A percentile compares a stretch with the other conserved stretches of the same genome.
phyloP scores from a whole-genome alignment of 2,113 vertebrate species.

The Hemichromis elongatus region DNA sequence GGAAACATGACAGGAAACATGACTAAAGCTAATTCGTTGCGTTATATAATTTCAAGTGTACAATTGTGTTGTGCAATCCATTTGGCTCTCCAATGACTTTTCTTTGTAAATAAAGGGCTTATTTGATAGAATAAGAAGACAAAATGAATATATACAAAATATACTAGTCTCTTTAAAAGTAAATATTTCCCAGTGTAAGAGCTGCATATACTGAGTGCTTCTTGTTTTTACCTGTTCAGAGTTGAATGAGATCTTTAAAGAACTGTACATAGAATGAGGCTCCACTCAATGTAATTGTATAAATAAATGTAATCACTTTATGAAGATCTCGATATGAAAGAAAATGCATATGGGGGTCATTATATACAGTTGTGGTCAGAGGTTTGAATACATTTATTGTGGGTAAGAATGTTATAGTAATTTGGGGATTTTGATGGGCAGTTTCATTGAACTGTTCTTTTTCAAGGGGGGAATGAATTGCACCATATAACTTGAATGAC shows the following conservation, averaged over 20 bases:
- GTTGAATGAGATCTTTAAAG: neutral
- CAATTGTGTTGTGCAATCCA: neutral
- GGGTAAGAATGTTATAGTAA: no score
- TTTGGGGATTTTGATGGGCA: neutral
- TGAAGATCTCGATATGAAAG: no score
- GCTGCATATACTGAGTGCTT: neutral
- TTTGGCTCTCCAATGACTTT: neutral
- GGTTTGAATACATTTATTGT: accelerated
- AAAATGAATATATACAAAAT: neutral
- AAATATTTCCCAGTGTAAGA: neutral
- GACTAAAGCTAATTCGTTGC: neutral
- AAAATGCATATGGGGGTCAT: no score
- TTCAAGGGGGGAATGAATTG: no score
- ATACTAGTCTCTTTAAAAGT: neutral
- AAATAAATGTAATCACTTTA: no score
- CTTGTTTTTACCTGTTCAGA: neutral
- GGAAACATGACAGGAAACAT: neutral
- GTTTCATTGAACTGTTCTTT: no score
- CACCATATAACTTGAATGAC: no score
- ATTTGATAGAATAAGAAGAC: neutral
- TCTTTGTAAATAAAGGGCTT: neutral
- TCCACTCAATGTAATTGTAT: neutral
- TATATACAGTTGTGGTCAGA: no score
- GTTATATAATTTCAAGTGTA: no score
- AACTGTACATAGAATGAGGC: neutral